Base-by-base conservation (phyloP, 2,797 vertebrate species). In the Hephaestus fuliginosus region DNA sequence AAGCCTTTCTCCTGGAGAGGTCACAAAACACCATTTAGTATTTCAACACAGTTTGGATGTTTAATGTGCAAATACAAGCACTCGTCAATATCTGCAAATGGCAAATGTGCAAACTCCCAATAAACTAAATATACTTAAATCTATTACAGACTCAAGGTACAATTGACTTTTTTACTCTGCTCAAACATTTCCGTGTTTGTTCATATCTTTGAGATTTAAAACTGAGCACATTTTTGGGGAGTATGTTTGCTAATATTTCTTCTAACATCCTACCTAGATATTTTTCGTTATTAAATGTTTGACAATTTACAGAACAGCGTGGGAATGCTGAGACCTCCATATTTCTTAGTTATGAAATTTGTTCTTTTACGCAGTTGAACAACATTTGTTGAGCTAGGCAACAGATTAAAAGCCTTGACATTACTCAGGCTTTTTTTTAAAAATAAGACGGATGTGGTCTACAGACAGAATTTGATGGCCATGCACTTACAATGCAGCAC, bases 1-100 rank as follows among this genome's bases (percentile, higher is more conserved):
- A 98, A 0, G 93, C 95, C 89, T 97, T 97, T 80, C 97, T 97
- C 88, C 97, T 97, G 85, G 11, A 13, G 63, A 88, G 76, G 66
- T 28, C 77, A 91, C 64, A 80, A 62, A 81, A 64, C 43, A 82
- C 53, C 20, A 22, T 30, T 81, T 58, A 66, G 33, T 57, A 61
- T 30, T 58, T 20, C 70, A 75, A 69, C 12, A 57, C 70, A 66
- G 25, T 46, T 30, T 10, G 25, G 15, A 30, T 55, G 43, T 62
- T 86, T 39, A 80, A 55, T 41, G 22, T 39, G 69, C 46, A 43
- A 18, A 73, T 11, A 30, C 14, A 46, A 1, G 33, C 46, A 70
- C 63, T 69, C 12, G 52, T 25, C 36, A 52, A 48, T 58, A 39
- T 62, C 17, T 39, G 69, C 33, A 67, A 74, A 58, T 43, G 51